Conservation (phyloP, 2,797 vertebrate species). For the Poecilia wingei region DNA sequence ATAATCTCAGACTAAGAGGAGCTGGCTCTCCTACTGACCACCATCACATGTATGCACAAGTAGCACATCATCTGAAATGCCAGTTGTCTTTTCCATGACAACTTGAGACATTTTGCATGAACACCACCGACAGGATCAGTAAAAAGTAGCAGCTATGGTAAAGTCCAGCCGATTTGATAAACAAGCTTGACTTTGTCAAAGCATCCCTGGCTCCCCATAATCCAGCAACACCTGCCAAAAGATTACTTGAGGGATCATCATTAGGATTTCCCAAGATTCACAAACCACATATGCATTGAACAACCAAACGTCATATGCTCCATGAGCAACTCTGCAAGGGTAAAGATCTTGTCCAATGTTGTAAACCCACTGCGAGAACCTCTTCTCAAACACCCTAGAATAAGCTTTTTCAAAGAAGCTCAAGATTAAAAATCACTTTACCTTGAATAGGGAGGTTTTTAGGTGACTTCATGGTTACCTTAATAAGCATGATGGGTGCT, state of each 20-base stretch:
- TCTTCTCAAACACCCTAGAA: neutral
- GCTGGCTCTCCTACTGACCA: neutral
- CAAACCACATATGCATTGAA: conserved; percentile 1
- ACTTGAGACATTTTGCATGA: neutral
- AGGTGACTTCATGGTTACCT: neutral
- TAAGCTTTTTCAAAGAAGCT: neutral
- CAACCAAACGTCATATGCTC: neutral
- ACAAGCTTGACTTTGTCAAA: neutral
- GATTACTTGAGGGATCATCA: neutral
- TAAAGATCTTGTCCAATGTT: neutral
- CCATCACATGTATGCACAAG: neutral
- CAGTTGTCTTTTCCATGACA: neutral
- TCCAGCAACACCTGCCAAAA: neutral
- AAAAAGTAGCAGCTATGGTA: neutral
- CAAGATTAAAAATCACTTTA: neutral
- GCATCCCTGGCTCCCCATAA: neutral
- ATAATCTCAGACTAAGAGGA: neutral
- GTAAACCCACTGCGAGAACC: neutral
- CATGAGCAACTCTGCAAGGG: neutral
- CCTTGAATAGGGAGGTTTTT: neutral
- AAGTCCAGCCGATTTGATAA: neutral
- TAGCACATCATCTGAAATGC: neutral
- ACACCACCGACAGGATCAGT: neutral
- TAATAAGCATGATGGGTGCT: neutral
- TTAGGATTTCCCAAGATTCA: neutral